A percentile compares a stretch with the other conserved stretches of the same genome.
These are phyloP conservation scores for Uromys caudimaculatus DNA, from an alignment of 2,797 vertebrate species.

Conservation along the genomic window DNA sequence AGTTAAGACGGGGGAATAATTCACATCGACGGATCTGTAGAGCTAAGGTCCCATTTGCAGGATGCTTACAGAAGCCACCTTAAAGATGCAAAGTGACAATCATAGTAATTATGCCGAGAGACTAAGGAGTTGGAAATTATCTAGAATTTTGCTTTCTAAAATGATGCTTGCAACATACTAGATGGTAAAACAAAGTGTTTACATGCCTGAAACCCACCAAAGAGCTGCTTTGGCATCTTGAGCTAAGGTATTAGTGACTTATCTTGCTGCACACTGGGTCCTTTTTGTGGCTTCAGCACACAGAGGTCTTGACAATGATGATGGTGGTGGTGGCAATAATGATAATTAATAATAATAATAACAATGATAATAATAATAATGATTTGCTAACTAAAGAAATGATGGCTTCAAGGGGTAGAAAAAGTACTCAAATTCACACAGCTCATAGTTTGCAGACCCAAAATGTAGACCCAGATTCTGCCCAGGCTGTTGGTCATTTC, in stretches of 20 bases:
- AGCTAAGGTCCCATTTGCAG: not conserved
- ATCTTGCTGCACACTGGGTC: not conserved
- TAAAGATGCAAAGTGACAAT: not conserved
- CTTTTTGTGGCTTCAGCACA: not conserved
- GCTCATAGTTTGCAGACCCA: not conserved
- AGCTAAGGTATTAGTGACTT: not conserved
- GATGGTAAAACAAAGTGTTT: not conserved
- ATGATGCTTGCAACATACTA: not conserved
- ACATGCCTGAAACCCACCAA: not conserved
- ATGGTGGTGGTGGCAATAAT: not conserved
- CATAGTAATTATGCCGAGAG: not conserved
- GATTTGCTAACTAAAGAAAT: slow-evolving; percentile 7
- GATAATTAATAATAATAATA: not conserved
- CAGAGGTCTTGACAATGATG: not conserved
- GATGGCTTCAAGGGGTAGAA: not conserved
- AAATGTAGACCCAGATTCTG: not conserved
- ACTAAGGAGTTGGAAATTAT: not conserved
- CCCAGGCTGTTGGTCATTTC: not conserved
- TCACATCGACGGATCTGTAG: not conserved
- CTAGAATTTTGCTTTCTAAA: slow-evolving; percentile 11
- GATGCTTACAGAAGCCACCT: not conserved
- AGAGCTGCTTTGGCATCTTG: not conserved
- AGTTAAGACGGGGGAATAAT: not conserved
- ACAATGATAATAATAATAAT: not conserved
- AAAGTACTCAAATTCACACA: not conserved